Base-by-base conservation (phyloP, 1,140 invertebrate species). In the Neodiprion pinetum region DNA sequence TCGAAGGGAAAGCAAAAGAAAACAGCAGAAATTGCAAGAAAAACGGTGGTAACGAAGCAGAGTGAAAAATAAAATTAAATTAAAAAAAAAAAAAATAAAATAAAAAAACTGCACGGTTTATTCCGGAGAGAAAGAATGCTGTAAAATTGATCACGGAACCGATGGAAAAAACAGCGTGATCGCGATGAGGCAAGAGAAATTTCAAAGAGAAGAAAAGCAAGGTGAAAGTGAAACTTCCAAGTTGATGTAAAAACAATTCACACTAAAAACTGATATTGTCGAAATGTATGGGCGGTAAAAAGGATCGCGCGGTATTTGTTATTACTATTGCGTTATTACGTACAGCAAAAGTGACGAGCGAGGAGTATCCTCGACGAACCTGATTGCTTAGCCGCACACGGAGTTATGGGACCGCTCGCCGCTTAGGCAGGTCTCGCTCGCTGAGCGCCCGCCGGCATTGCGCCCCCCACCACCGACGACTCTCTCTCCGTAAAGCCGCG, bases 321-420 rank as follows among this genome's bases (percentile, higher is more conserved):
- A 40, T 40, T 40, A 40, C 28, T 40, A 40, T 40, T 40, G 28
- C 28, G 28, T 40, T 40, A 40, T 40, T 40, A 40, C 28, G 28
- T 40, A 40, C 28, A 40, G 28, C 5, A 40, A 40, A 40, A 40
- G 53, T 8, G 53, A 61, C 53, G 53, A 61, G 11, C 53, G 53
- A 61, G 53, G 53, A 61, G 53, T 9, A 61, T 61, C 53, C 53
- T 61, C 53, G 53, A 83, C 83, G 84, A 85, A 83, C 81, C 83
- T 85, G 81, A 84, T 84, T 84, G 81, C 82, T 80, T 82, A 79
- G 81, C 84, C 81, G 83, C 83, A 79, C 82, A 83, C 83, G 81
- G 83, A 84, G 84, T 85, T 84, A 84, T 85, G 83, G 80, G 53
- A 73, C 79, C 79, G 83, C 80, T 83, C 79, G 83, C 79, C 83